These are phyloP conservation scores for Lycophotia porphyrea DNA, from an alignment of 2,888 invertebrate genomes.

Conservation along the genomic window DNA sequence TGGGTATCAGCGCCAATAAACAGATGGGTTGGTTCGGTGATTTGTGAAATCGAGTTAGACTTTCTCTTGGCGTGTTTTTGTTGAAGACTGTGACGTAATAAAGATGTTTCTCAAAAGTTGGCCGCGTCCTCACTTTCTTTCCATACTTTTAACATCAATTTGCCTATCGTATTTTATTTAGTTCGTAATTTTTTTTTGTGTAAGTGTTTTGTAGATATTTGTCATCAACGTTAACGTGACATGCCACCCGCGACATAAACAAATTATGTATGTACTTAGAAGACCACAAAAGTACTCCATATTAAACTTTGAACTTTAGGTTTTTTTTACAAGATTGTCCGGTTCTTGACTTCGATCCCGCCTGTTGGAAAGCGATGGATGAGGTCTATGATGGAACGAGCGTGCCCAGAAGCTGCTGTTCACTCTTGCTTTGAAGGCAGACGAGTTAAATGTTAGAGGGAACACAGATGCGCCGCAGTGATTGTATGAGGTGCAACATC, in stretches of 20 bases:
- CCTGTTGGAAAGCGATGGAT: too few relatives aligned
- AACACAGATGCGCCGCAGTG: too few relatives aligned
- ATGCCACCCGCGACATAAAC: not conserved
- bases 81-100: constrained; percentile 53
- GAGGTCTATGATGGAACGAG: too few relatives aligned
- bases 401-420: too few relatives aligned
- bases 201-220: not conserved
- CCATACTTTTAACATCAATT: not conserved
- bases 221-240: not conserved
- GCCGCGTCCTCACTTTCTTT: constrained; percentile 17
- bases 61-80: constrained; percentile 59
- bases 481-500: not conserved
- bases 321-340: too few relatives aligned
- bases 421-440: too few relatives aligned
- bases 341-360: too few relatives aligned
- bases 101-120: constrained; percentile 29
- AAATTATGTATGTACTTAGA: not conserved
- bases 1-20: constrained; percentile 66
- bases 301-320: not conserved
- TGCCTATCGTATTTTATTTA: not conserved
- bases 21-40: constrained; percentile 68
- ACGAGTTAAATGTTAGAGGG: too few relatives aligned
- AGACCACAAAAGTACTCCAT: not conserved
- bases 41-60: constrained; percentile 65
- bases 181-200: not conserved